Base-by-base conservation (phyloP, 1,140 invertebrate species). In the Sminthurinus signatus region DNA sequence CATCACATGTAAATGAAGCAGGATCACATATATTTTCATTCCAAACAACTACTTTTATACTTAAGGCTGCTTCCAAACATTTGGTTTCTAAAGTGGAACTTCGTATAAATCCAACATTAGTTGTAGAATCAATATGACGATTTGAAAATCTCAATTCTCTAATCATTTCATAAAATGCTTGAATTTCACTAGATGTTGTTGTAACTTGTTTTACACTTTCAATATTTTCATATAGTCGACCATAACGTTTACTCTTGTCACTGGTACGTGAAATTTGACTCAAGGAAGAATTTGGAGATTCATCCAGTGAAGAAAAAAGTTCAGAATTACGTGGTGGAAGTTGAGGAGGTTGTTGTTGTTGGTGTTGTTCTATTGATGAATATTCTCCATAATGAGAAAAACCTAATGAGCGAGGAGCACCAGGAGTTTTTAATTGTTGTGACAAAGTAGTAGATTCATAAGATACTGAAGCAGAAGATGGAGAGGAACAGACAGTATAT, bases 1-100 rank as follows among this genome's bases (percentile, higher is more conserved):
- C 86, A 77, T 93, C 88, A 75, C 89, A 93, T 15, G 89, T 93
- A 75, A 95, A 93, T 15, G 83, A 84, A 69, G 93, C 84, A 0
- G 88, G 86, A 62, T 84, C 79, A 27, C 81, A 78, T 42, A 81
- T 59, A 8, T 78, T 50, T 78, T 78, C 46, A 81, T 80, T 10
- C 87, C 85, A 78, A 59, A 94, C 88, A 72, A 88, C 81, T 58
- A 95, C 78, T 79, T 93, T 92, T 60, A 93, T 87, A 75, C 89
- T 92, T 14, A 88, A 87, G 64, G 85, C 86, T 64, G 85, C 86
- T 44, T 83, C 81, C 75, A 87, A 88, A 64, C 82, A 81, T 39
- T 68, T 63, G 74, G 84, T 88, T 69, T 89, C 86, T 62, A 91
- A 85, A 73, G 87, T 85, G 2, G 88, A 85, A 71, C 89, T 91